phyloP scores from a whole-genome alignment of 92 coral and sea anemone species.

The Muricea muricata region DNA sequence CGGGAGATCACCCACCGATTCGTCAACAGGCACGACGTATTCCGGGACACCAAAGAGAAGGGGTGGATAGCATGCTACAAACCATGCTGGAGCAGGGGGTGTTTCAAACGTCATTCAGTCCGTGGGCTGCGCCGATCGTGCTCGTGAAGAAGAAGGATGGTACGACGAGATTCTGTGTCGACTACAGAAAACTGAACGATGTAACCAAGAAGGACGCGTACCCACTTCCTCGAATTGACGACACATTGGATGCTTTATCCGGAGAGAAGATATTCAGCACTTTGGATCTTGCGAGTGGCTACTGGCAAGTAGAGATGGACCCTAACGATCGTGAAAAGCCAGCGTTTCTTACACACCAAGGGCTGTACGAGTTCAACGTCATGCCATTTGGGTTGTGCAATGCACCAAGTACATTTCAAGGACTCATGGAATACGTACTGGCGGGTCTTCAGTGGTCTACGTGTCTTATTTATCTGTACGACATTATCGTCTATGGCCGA shows the following conservation, averaged over 20 bases:
- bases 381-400: constrained; percentile 56
- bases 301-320: constrained; percentile 24
- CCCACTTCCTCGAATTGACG: constrained; percentile 4
- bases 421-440: constrained; percentile 46
- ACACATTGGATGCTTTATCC: background rate
- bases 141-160: constrained; percentile 16
- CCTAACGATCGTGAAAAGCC: constrained; percentile 57
- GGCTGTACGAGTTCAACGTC: constrained; percentile 53
- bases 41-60: background rate
- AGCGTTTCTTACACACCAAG: constrained; percentile 67
- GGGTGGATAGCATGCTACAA: background rate
- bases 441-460: constrained; percentile 52
- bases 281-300: constrained; percentile 11
- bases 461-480: constrained; percentile 54
- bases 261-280: background rate
- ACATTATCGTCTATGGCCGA: constrained; percentile 25
- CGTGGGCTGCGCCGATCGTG: constrained; percentile 13
- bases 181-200: constrained; percentile 2
- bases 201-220: background rate
- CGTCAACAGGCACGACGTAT: background rate
- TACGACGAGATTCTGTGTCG: background rate
- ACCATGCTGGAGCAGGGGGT: background rate
- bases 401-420: constrained; percentile 56
- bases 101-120: background rate
- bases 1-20: background rate